These are phyloP conservation scores for Antrozous pallidus DNA, from an alignment of 2,797 vertebrate species.

Conservation along the genomic window DNA sequence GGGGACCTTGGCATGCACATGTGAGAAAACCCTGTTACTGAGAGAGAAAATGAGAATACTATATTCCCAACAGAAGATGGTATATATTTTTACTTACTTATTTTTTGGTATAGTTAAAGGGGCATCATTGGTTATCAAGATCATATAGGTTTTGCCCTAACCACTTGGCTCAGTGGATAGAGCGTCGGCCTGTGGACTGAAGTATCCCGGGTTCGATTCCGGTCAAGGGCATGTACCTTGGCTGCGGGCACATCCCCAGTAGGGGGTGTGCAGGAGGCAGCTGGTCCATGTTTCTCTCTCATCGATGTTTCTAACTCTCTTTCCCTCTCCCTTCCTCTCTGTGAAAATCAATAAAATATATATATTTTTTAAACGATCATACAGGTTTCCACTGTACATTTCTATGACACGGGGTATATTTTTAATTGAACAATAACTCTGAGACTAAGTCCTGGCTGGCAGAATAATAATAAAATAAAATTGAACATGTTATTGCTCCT, in stretches of 20 bases:
- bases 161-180: too few species aligned
- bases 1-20: not conserved
- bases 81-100: too few species aligned
- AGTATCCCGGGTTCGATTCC: too few species aligned
- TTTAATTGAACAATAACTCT: slow-evolving; percentile 39
- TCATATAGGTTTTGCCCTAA: not conserved
- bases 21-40: slow-evolving; percentile 24
- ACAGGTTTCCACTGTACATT: not conserved
- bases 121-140: not conserved
- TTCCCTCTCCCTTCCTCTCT: too few species aligned
- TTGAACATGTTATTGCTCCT: slow-evolving; percentile 41
- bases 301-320: too few species aligned
- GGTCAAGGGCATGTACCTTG: too few species aligned
- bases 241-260: too few species aligned
- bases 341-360: too few species aligned
- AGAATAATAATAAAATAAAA: slow-evolving; percentile 58
- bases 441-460: not conserved
- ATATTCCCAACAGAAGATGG: not conserved
- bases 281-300: too few species aligned
- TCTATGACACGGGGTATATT: not conserved
- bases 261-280: too few species aligned
- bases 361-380: not conserved
- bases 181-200: too few species aligned
- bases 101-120: not conserved
- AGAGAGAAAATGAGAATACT: slow-evolving; percentile 18